Evolutionary conservation across 2,113 vertebrate species (phyloP).

Genomic region (Noturus placidus): DNA sequence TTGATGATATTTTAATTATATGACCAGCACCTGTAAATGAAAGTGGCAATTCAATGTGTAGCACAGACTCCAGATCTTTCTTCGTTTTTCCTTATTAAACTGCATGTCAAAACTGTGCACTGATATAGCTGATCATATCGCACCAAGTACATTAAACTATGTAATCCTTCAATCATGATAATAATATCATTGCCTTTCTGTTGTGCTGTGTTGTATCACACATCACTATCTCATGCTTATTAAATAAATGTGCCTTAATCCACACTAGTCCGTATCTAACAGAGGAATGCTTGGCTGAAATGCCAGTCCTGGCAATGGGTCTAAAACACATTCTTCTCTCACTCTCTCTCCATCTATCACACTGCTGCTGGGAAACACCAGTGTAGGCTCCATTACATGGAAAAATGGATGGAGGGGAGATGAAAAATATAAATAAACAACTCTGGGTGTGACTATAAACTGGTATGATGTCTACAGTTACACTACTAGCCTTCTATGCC

Average conservation of each 20-base stretch:
- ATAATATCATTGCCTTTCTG: background rate
- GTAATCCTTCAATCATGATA: background rate
- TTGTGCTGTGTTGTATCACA: constrained; percentile 9
- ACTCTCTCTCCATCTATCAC: background rate
- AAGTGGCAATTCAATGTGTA: background rate
- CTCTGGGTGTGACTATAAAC: background rate
- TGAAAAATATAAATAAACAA: background rate
- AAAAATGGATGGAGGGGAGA: background rate
- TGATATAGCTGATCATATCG: background rate
- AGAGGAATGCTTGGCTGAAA: constrained; percentile 47
- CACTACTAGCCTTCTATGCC: background rate
- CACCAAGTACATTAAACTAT: background rate
- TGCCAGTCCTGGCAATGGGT: constrained; percentile 36
- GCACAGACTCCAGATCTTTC: background rate
- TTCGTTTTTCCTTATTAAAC: background rate
- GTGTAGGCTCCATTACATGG: background rate
- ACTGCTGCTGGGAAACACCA: background rate
- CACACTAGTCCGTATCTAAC: constrained; percentile 47
- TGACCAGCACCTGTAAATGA: too few relatives aligned
- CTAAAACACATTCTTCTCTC: constrained; percentile 23
- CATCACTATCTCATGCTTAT: constrained; percentile 25
- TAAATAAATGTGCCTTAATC: constrained; percentile 30
- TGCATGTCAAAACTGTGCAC: background rate
- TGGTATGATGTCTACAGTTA: background rate
- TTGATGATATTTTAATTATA: too few relatives aligned